Evolutionary conservation across 2,113 vertebrate species (phyloP).

Genomic region (Halcyon malimbica): DNA sequence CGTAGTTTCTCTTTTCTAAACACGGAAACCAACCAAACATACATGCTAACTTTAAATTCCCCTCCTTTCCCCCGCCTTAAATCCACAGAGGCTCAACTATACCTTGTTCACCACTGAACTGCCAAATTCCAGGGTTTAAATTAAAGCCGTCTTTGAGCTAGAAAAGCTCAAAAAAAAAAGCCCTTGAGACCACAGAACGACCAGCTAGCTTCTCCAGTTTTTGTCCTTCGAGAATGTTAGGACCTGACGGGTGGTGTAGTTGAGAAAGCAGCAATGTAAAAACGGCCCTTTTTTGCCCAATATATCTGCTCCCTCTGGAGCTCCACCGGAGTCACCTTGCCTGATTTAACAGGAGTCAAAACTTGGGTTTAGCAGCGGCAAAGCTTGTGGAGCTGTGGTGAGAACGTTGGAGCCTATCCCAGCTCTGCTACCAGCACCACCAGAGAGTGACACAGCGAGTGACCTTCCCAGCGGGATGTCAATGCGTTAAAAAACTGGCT

Average conservation of each 20-base stretch:
- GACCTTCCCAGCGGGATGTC: background rate
- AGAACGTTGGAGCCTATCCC: background rate
- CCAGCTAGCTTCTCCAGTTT: constrained; percentile 1
- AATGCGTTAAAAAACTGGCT: background rate
- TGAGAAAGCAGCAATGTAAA: background rate
- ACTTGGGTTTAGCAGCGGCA: background rate
- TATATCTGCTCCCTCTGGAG: background rate
- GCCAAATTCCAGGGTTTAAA: constrained; percentile 45
- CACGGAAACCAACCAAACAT: constrained; percentile 29
- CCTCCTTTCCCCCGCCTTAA: background rate
- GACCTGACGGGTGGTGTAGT: background rate
- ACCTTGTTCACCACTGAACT: background rate
- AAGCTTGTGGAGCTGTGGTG: background rate
- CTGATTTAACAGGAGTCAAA: background rate
- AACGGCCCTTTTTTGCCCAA: constrained; percentile 4
- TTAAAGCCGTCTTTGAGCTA: constrained; percentile 30
- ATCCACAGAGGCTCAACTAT: constrained; percentile 30
- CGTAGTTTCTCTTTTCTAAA: constrained; percentile 31
- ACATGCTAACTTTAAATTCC: constrained; percentile 12
- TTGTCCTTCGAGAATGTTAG: constrained; percentile 46
- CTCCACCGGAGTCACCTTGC: background rate
- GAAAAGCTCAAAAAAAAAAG: constrained; percentile 33
- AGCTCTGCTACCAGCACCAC: background rate
- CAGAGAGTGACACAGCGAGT: background rate
- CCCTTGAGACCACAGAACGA: background rate